Base-by-base conservation (phyloP, 2,797 vertebrate species). In the Falco naumanni region DNA sequence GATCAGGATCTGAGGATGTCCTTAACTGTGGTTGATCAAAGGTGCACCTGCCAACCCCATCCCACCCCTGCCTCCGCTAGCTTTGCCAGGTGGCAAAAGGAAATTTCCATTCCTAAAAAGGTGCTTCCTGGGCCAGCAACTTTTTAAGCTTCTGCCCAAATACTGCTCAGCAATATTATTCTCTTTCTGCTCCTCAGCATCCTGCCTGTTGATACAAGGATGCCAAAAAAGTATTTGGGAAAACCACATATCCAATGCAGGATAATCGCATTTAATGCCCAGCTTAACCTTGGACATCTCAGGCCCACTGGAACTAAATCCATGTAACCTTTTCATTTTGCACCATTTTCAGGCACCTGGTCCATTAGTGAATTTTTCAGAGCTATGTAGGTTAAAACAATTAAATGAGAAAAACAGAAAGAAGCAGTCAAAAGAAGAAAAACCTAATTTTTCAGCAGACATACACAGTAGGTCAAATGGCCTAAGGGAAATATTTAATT, bases 401-500 rank as follows among this genome's bases (percentile, higher is more conserved):
- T 95, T 91, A 83, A 84, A 84, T 92, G 43, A 60, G 65, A 69
- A 90, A 94, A 65, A 21, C 47, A 81, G 48, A 84, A 92, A 89
- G 90, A 89, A 91, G 65, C 83, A 95, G 39, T 70, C 60, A 95
- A 92, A 71, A 89, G 94, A 91, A 87, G 77, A 79, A 89, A 94
- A 93, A 72, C n/a, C 39, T 69, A 75, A 59, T 95, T 84, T 93
- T 90, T 90, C 86, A 89, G 79, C 92, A 90, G 86, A 96, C 1
- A 3, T 60, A 74, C 89, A 95, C 70, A 50, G 63, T 25, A 92
- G 86, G 86, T 77, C 82, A 91, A 91, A 90, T 41, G 87, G 95
- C 86, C 88, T 84, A 79, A 91, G 90, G 80, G 48, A 72, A 89
- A 88, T 89, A 95, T 82, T 87, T 90, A 94, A 94, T 93, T 89